Conservation (phyloP, 2,113 vertebrate genomes). For the Poeciliopsis retropinna region DNA sequence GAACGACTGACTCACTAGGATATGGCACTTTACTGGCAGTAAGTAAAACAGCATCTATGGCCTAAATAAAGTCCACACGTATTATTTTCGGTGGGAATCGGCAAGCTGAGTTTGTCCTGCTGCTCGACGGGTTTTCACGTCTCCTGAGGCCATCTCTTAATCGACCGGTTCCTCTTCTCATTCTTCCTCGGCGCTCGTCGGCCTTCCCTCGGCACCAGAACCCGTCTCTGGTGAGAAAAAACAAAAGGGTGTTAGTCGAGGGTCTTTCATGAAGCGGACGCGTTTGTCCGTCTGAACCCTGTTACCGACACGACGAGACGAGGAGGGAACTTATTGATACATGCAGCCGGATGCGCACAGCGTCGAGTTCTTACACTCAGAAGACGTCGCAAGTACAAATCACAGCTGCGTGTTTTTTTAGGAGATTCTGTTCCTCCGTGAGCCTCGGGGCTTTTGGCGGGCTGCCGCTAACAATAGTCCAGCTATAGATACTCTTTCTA, state of each 20-base stretch:
- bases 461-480: conserved; percentile 43
- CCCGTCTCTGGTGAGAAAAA: conserved; percentile 45
- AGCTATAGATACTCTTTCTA: conserved; percentile 56
- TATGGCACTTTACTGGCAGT: conserved; percentile 49
- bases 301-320: conserved; percentile 23
- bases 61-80: conserved; percentile 52
- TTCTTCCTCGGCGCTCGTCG: conserved; percentile 56
- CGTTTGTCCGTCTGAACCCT: conserved; percentile 39
- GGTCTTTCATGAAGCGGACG: conserved; percentile 40
- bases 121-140: conserved; percentile 62
- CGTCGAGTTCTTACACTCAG: conserved; percentile 9
- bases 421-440: conserved; percentile 18
- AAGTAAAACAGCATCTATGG: conserved; percentile 27
- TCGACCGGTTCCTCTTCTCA: conserved; percentile 53
- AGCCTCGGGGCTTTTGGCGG: conserved; percentile 31
- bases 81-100: conserved; percentile 46
- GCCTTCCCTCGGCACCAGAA: conserved; percentile 42
- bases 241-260: conserved; percentile 33
- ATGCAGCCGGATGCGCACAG: background rate
- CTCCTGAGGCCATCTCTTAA: conserved; percentile 60
- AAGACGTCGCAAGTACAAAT: conserved; percentile 39
- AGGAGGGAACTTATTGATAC: conserved; percentile 19
- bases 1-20: conserved; percentile 5
- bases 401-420: conserved; percentile 31
- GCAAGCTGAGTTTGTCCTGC: conserved; percentile 27